Conservation (phyloP, 1,140 invertebrate species). For the Neodiprion lecontei region DNA sequence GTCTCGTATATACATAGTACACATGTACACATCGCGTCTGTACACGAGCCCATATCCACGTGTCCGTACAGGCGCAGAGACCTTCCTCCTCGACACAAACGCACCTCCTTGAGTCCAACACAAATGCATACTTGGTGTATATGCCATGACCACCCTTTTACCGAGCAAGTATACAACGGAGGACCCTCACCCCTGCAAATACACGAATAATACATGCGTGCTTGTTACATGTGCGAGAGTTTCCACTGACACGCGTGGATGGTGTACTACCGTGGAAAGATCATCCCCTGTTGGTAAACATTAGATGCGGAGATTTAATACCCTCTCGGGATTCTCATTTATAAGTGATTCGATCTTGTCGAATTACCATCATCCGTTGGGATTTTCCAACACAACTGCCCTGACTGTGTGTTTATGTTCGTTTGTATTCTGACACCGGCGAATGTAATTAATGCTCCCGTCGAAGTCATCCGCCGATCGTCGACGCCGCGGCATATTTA, state of each 20-base stretch:
- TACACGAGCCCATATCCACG: neutral
- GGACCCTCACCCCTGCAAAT: neutral
- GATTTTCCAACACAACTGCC: neutral
- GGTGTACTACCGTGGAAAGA: neutral
- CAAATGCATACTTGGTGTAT: neutral
- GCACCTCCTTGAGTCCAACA: neutral
- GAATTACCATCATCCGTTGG: neutral
- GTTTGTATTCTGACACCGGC: too few relatives aligned
- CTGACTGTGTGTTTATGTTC: too few relatives aligned
- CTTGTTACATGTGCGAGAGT: too few relatives aligned
- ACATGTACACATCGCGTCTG: neutral
- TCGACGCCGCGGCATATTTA: too few relatives aligned
- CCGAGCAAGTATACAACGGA: neutral
- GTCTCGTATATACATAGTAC: conserved; percentile 51
- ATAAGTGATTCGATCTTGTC: conserved; percentile 7
- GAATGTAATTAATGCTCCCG: too few relatives aligned
- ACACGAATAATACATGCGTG: neutral
- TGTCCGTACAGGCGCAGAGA: neutral
- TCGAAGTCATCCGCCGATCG: too few relatives aligned
- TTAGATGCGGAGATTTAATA: conserved; percentile 5
- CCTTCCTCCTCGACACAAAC: neutral
- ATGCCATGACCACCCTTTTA: conserved; percentile 3
- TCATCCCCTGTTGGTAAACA: conserved; percentile 7
- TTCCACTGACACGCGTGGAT: too few relatives aligned
- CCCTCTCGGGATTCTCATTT: conserved; percentile 7